A percentile compares a stretch with the other conserved stretches of the same genome.
phyloP scores from a whole-genome alignment of 2,888 invertebrate genomes.

The Dicycla oo region DNA sequence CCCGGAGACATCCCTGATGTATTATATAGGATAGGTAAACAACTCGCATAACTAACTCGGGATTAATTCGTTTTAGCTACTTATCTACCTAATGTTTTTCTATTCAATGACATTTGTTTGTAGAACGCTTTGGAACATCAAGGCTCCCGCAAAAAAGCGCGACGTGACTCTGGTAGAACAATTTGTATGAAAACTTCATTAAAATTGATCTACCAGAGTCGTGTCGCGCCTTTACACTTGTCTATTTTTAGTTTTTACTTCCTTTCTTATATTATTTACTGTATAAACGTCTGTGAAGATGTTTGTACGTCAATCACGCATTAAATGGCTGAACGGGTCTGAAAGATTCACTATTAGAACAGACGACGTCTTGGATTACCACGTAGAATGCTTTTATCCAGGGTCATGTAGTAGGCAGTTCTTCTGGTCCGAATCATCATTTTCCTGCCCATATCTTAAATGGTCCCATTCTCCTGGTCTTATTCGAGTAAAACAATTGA shows the following conservation, averaged over 20 bases:
- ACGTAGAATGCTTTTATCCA: background rate
- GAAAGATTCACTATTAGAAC: background rate
- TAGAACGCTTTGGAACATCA: no score
- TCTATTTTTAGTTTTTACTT: background rate
- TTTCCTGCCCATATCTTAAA: no score
- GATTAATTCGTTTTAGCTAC: slow-evolving; percentile 18
- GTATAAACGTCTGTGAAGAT: background rate
- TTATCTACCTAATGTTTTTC: background rate
- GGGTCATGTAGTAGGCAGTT: no score
- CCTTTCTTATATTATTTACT: no score
- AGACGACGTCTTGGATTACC: background rate
- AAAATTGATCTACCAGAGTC: no score
- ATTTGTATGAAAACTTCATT: no score
- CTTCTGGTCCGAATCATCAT: no score
- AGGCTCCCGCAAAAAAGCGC: no score
- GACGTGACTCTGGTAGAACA: no score
- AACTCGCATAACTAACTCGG: slow-evolving; percentile 5
- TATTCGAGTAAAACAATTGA: background rate
- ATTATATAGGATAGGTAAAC: slow-evolving; percentile 17
- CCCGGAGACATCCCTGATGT: slow-evolving; percentile 44
- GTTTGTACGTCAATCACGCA: background rate
- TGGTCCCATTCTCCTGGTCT: no score
- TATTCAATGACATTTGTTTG: background rate
- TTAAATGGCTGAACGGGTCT: background rate
- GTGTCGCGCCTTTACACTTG: no score